These are phyloP conservation scores for Melipona bicolor DNA, from an alignment of 2,888 invertebrate species.

Conservation along the genomic window DNA sequence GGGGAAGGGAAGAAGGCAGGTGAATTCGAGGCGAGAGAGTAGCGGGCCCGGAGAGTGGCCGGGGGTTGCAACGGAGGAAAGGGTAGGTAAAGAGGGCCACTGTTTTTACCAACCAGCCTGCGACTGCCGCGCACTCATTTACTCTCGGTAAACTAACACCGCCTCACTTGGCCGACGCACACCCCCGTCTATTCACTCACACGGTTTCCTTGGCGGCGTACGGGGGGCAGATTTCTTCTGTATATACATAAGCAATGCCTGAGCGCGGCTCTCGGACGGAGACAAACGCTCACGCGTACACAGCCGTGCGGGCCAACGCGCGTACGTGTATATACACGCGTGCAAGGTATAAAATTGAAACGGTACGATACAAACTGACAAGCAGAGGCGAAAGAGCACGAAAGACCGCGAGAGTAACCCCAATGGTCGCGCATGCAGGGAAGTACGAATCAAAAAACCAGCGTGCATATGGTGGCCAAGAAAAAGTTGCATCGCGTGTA, in stretches of 20 bases:
- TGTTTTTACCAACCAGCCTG: slow-evolving; percentile 78
- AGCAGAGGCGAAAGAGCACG: not conserved
- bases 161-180: slow-evolving; percentile 43
- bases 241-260: slow-evolving; percentile 37
- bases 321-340: slow-evolving; percentile 10
- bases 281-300: slow-evolving; percentile 43
- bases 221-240: slow-evolving; percentile 23
- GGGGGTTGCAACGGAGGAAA: slow-evolving; percentile 60
- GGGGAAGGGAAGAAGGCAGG: not conserved
- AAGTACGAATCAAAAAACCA: not conserved
- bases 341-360: slow-evolving; percentile 14
- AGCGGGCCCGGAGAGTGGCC: slow-evolving; percentile 48
- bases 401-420: not conserved
- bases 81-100: slow-evolving; percentile 77
- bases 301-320: slow-evolving; percentile 19
- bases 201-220: slow-evolving; percentile 22
- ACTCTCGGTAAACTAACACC: slow-evolving; percentile 74
- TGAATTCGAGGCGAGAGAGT: slow-evolving; percentile 51
- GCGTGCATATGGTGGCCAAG: not conserved
- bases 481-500: not conserved
- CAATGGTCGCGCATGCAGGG: not conserved
- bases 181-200: slow-evolving; percentile 41
- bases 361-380: slow-evolving; percentile 4
- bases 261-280: slow-evolving; percentile 44
- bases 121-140: slow-evolving; percentile 78